These are phyloP conservation scores for Epirrhoe tristata DNA, from an alignment of 2,888 invertebrate species.

Conservation along the genomic window DNA sequence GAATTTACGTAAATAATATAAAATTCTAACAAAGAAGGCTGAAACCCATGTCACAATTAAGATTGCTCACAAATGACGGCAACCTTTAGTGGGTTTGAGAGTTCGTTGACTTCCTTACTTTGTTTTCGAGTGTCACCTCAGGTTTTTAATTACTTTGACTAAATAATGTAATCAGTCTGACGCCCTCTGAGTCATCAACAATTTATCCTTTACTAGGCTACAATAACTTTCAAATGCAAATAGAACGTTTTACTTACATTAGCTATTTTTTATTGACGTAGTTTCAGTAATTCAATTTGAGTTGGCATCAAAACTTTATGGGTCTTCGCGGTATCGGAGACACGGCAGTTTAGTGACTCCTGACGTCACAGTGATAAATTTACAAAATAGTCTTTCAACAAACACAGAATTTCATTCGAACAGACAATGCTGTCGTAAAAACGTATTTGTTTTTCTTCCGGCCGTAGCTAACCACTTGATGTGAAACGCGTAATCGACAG, in stretches of 20 bases:
- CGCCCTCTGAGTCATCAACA: slow-evolving; percentile 18
- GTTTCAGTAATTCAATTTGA: slow-evolving; percentile 19
- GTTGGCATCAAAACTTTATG: slow-evolving; percentile 27
- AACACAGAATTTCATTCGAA: slow-evolving; percentile 28
- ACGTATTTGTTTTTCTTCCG: slow-evolving; percentile 29
- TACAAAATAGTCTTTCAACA: slow-evolving; percentile 25
- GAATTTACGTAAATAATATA: not conserved
- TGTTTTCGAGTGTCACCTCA: not conserved
- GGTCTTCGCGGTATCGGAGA: slow-evolving; percentile 14
- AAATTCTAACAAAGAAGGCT: not conserved
- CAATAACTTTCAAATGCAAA: slow-evolving; percentile 13
- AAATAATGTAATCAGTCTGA: slow-evolving; percentile 19
- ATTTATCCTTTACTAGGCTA: not conserved
- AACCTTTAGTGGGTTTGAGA: not conserved
- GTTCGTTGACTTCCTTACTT: not conserved
- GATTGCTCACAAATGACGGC: not conserved
- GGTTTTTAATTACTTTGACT: slow-evolving; percentile 1
- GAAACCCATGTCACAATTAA: not conserved
- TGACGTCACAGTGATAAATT: slow-evolving; percentile 33
- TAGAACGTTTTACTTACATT: slow-evolving; percentile 28
- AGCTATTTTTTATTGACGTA: slow-evolving; percentile 14
- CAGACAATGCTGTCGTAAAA: slow-evolving; percentile 31
- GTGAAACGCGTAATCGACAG: slow-evolving; percentile 9
- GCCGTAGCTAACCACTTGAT: slow-evolving; percentile 19
- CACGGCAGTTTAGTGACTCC: slow-evolving; percentile 16